Evolutionary conservation across 2,113 vertebrate genomes (phyloP), one percentile per base, ranked within the genome.

Genomic region (Candoia aspera): DNA sequence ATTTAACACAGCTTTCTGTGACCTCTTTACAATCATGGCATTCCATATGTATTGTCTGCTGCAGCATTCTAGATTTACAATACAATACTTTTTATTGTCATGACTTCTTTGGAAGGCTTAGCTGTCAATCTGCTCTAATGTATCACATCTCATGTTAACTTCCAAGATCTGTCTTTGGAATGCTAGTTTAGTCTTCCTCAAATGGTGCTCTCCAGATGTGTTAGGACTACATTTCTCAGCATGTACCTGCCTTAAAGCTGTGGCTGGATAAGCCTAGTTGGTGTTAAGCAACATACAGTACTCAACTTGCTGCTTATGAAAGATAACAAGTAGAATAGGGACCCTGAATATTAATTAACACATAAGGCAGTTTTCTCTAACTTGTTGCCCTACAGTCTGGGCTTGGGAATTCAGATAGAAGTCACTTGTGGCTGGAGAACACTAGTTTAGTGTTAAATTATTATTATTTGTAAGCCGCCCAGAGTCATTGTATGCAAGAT

Each of bases 61-160:
- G 60, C 73, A 90, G 90, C 91, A 62, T 73, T 87, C 92, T 37
- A 92, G 46, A 85, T 90, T 90, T 94, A 86, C 59, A 90, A 4
- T 15, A 29, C 91, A 84, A 59, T 26, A 49, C 12, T 90, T 42
- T 92, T 89, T 92, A 37, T 59, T 84, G 60, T 90, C 58, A 53
- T 86, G 55, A 15, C 55, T 91, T 26, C 42, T 17, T 0, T 0
- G 13, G 19, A 91, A 92, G 90, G 62, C 33, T 96, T 91, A 85
- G 93, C 59, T 92, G n/a, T 87, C 92, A 87, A 57, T 93, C 86
- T 92, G 64, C 91, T 55, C 73, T 89, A 1, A 1, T 60, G 91
- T 85, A 90, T 96, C 46, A 0, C 26, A 88, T 95, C 94, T 95
- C 93, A 21, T 91, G 60, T 83, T 64, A 54, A 92, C 37, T 15